Percentiles rank a stretch among this genome's conserved stretches.
These are phyloP conservation scores for Lasioglossum baleicum DNA, from an alignment of 1,140 invertebrate species.

Conservation along the genomic window DNA sequence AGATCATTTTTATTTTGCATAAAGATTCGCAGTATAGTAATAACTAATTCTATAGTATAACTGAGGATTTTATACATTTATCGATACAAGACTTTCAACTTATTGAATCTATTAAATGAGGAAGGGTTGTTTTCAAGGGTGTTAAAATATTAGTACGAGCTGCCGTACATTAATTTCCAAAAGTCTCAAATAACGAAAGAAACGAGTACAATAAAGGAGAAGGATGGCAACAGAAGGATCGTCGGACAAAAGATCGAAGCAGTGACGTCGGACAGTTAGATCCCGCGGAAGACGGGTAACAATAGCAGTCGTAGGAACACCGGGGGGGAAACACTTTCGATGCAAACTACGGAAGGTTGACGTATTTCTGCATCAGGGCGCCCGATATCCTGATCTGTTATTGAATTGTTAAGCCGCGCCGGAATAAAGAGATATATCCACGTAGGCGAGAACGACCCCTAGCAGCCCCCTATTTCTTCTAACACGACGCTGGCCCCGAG, in stretches of 20 bases:
- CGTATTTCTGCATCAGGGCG: slow-evolving; percentile 53
- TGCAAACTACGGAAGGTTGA: slow-evolving; percentile 69
- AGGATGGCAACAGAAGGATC: no score
- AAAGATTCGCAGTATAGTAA: no score
- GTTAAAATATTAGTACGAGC: no score
- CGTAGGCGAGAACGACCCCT: slow-evolving; percentile 53
- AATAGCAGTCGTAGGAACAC: slow-evolving; percentile 48
- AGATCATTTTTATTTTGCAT: no score
- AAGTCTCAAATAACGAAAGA: no score
- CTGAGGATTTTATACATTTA: no score
- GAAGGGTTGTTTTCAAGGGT: no score
- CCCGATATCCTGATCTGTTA: slow-evolving; percentile 74
- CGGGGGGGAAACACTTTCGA: slow-evolving; percentile 71
- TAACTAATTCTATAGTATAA: no score
- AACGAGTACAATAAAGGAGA: no score
- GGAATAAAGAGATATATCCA: slow-evolving; percentile 74
- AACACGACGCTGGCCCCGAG: slow-evolving; percentile 24
- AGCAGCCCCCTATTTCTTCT: slow-evolving; percentile 58
- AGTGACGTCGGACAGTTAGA: slow-evolving; percentile 13
- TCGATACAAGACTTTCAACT: no score
- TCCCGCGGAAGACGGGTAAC: slow-evolving; percentile 36
- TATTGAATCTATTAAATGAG: no score
- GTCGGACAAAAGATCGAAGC: not conserved
- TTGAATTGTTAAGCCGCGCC: slow-evolving; percentile 78
- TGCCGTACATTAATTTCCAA: no score